Evolutionary conservation across 2,797 vertebrate species (phyloP).

Genomic region (Rousettus madagascariensis): DNA sequence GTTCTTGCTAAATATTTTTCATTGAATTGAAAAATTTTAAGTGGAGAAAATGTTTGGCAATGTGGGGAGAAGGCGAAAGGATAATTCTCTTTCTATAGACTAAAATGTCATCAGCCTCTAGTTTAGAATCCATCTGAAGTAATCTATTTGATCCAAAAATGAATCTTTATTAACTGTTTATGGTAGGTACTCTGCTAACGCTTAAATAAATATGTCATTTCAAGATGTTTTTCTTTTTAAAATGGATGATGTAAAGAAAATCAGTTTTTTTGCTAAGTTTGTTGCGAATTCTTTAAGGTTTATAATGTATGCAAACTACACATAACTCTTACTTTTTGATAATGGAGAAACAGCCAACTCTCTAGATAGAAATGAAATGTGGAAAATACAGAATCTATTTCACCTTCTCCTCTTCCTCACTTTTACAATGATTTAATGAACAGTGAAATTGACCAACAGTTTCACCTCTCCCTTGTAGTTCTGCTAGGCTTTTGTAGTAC

Average conservation of each 20-base stretch:
- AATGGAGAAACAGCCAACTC: background rate
- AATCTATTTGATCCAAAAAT: background rate
- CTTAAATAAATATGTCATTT: background rate
- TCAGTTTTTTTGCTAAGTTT: background rate
- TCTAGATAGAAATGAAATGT: background rate
- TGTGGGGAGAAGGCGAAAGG: background rate
- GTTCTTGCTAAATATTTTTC: background rate
- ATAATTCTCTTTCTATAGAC: background rate
- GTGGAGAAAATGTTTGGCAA: background rate
- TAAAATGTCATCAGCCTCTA: conserved; percentile 7
- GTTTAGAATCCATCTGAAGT: background rate
- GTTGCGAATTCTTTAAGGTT: conserved; percentile 3
- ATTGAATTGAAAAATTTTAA: conserved; percentile 32
- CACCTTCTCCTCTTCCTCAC: background rate
- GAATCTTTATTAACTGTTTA: conserved; percentile 5
- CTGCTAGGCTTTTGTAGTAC: background rate
- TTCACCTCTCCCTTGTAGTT: background rate
- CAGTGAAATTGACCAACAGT: background rate
- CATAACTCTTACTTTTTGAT: background rate
- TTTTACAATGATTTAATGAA: background rate
- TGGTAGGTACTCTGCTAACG: background rate
- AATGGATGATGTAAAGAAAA: background rate
- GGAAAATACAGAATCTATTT: background rate
- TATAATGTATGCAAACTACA: background rate
- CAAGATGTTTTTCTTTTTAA: conserved; percentile 29